These are phyloP conservation scores for Neuroterus valhalla DNA, from an alignment of 1,140 invertebrate species.

Conservation along the genomic window DNA sequence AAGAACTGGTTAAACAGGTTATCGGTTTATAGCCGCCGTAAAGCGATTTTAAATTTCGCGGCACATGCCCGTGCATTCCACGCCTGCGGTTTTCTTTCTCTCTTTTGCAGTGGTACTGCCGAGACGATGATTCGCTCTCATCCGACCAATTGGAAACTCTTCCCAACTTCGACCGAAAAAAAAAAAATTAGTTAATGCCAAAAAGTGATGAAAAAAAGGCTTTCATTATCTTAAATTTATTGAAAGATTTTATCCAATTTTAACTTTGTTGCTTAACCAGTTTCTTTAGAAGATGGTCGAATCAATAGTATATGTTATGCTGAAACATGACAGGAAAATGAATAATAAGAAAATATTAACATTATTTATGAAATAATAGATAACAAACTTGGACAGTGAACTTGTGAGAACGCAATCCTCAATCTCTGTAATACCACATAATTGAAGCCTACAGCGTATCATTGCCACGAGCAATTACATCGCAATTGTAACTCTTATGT, in stretches of 20 bases:
- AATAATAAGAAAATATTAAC: neutral
- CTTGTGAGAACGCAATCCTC: too few relatives aligned
- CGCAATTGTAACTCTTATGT: slow-evolving; percentile 27
- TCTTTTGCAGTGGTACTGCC: slow-evolving; percentile 41
- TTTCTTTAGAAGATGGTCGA: too few relatives aligned
- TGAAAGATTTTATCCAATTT: too few relatives aligned
- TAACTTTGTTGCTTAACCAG: too few relatives aligned
- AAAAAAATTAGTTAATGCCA: too few relatives aligned
- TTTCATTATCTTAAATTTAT: too few relatives aligned
- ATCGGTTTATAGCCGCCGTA: slow-evolving; percentile 70
- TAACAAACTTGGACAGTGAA: slow-evolving; percentile 4
- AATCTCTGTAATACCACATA: neutral
- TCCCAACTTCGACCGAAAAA: too few relatives aligned
- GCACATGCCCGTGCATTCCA: slow-evolving; percentile 62
- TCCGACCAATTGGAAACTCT: slow-evolving; percentile 29
- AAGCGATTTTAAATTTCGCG: slow-evolving; percentile 74
- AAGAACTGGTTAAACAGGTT: slow-evolving; percentile 73
- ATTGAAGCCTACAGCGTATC: slow-evolving; percentile 18
- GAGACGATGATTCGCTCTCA: slow-evolving; percentile 29
- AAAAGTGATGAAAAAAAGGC: too few relatives aligned
- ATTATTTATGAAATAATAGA: neutral
- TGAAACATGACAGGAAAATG: neutral
- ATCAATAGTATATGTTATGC: too few relatives aligned
- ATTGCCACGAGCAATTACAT: slow-evolving; percentile 27
- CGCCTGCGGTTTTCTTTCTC: slow-evolving; percentile 33